These are phyloP conservation scores for Leucania comma DNA, from an alignment of 2,888 invertebrate species.

Conservation along the genomic window DNA sequence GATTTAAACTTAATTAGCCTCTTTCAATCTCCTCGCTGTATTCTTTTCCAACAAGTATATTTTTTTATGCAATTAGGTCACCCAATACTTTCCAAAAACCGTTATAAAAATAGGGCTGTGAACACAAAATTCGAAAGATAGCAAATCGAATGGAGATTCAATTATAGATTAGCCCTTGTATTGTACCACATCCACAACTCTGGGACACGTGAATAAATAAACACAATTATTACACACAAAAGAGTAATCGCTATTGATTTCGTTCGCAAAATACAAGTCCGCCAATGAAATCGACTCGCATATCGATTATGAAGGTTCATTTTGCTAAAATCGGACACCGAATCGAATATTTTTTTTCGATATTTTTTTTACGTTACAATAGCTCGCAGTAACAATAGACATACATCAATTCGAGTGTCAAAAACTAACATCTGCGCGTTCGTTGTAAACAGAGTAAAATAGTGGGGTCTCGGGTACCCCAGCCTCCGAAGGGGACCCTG, in stretches of 20 bases:
- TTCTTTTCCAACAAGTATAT: slow-evolving; percentile 7
- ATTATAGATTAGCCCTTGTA: slow-evolving; percentile 90
- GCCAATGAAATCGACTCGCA: slow-evolving; percentile 75
- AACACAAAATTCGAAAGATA: slow-evolving; percentile 83
- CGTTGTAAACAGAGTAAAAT: slow-evolving; percentile 87
- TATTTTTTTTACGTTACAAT: slow-evolving; percentile 85
- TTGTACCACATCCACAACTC: slow-evolving; percentile 86
- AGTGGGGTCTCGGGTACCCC: slow-evolving; percentile 77
- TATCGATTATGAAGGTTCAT: slow-evolving; percentile 78
- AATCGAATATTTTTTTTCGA: slow-evolving; percentile 81
- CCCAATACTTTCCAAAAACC: slow-evolving; percentile 35
- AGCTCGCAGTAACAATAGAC: slow-evolving; percentile 83
- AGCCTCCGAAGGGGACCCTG: slow-evolving; percentile 84
- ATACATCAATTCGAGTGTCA: slow-evolving; percentile 90
- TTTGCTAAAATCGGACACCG: slow-evolving; percentile 81
- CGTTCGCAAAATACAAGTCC: slow-evolving; percentile 79
- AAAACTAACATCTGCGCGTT: slow-evolving; percentile 90
- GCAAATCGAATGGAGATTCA: slow-evolving; percentile 88
- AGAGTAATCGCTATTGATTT: slow-evolving; percentile 88
- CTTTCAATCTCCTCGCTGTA: not conserved
- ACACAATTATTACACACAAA: slow-evolving; percentile 89
- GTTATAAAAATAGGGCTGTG: slow-evolving; percentile 68
- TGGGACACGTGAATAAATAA: slow-evolving; percentile 90
- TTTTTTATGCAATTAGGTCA: slow-evolving; percentile 43
- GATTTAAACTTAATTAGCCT: not conserved